phyloP scores from a whole-genome alignment of 1,140 invertebrate genomes.

The Scaptomyza graminum region DNA sequence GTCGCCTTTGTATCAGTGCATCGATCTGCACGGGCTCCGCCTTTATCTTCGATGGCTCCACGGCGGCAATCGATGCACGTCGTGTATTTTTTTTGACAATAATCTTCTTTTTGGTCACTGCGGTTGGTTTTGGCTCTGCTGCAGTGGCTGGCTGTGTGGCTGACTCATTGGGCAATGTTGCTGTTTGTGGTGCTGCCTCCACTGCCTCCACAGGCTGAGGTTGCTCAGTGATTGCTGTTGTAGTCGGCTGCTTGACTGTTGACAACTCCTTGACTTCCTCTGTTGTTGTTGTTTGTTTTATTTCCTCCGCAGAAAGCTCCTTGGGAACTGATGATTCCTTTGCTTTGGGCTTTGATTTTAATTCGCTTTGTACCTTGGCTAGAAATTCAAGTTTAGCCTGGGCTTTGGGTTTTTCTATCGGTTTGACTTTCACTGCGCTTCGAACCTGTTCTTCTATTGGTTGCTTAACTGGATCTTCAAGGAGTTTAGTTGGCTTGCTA shows the following conservation, averaged over 20 bases:
- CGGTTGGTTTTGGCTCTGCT: not conserved
- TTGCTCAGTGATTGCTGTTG: slow-evolving; percentile 3
- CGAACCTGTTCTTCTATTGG: not conserved
- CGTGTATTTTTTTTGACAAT: slow-evolving; percentile 60
- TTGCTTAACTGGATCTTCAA: not conserved
- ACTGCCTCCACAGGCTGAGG: slow-evolving; percentile 30
- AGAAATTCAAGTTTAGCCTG: slow-evolving; percentile 64
- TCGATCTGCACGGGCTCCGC: slow-evolving; percentile 56
- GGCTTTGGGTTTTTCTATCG: slow-evolving; percentile 35
- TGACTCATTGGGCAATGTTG: slow-evolving; percentile 45
- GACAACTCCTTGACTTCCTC: not conserved
- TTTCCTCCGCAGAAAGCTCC: not conserved
- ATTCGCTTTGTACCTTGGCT: slow-evolving; percentile 66
- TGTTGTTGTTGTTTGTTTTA: not conserved
- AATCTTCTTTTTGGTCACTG: slow-evolving; percentile 56
- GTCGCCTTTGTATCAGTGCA: slow-evolving; percentile 67
- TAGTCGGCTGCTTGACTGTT: not conserved
- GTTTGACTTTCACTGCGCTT: slow-evolving; percentile 17
- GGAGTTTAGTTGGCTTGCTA: not conserved
- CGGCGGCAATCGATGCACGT: slow-evolving; percentile 74
- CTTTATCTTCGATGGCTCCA: slow-evolving; percentile 76
- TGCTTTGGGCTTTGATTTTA: slow-evolving; percentile 51
- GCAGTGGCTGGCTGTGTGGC: slow-evolving; percentile 15
- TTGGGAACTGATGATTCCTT: not conserved
- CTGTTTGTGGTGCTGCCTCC: slow-evolving; percentile 1